Evolutionary conservation across 2,888 invertebrate species (phyloP).

Genomic region (Sminthurinus aureus): DNA sequence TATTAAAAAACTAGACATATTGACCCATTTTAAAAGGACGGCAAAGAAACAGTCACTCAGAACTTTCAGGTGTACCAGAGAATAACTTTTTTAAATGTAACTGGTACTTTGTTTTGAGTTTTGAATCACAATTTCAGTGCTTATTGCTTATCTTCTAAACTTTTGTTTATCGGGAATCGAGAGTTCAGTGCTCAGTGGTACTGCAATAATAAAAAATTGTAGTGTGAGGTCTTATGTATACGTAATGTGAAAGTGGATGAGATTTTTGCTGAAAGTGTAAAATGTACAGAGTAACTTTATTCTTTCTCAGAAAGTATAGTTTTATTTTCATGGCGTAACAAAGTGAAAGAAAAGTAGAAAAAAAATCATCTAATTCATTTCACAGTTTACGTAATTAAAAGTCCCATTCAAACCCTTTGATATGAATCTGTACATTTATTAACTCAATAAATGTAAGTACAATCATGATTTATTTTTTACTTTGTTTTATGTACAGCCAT

Average conservation of each 20-base stretch:
- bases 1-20: slow-evolving; percentile 17
- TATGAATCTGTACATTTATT: neutral
- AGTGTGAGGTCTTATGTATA: no score
- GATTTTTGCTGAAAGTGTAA: no score
- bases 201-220: no score
- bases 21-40: slow-evolving; percentile 24
- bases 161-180: no score
- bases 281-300: no score
- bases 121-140: neutral
- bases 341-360: neutral
- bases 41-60: neutral
- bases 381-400: neutral
- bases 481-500: neutral
- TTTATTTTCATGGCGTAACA: no score
- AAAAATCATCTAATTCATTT: neutral
- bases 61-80: neutral
- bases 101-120: neutral
- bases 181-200: no score
- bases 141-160: neutral
- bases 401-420: neutral
- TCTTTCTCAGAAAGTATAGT: no score
- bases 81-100: neutral
- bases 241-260: no score
- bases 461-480: neutral
- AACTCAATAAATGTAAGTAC: neutral